These are phyloP conservation scores for Garra rufa DNA, from an alignment of 2,113 vertebrate genomes.

Conservation along the genomic window DNA sequence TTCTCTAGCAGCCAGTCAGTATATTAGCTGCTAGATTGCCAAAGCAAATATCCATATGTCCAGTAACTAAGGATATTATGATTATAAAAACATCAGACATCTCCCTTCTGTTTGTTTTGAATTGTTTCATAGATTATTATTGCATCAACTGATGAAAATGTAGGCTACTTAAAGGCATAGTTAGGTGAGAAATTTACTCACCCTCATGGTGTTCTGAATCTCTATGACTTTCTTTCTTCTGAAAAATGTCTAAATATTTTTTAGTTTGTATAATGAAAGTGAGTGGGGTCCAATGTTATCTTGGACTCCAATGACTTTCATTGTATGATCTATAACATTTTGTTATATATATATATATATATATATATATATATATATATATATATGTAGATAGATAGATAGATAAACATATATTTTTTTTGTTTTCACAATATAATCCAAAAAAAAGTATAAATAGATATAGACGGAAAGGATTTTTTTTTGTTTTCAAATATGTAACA, in stretches of 20 bases:
- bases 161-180: not conserved
- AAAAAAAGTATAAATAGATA: too few species aligned
- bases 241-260: not conserved
- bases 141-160: not conserved
- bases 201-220: not conserved
- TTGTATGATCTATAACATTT: not conserved
- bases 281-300: not conserved
- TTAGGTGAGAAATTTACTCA: not conserved
- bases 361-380: too few species aligned
- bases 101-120: not conserved
- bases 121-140: conserved; percentile 6
- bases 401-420: too few species aligned
- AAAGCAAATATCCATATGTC: conserved; percentile 11
- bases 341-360: too few species aligned
- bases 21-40: not conserved
- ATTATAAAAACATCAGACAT: not conserved
- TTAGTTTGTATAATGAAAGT: not conserved
- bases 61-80: not conserved
- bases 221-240: not conserved
- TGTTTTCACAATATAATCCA: too few species aligned
- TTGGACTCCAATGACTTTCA: not conserved
- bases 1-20: not conserved
- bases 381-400: too few species aligned
- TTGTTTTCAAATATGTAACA: too few species aligned
- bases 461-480: too few species aligned